Evolutionary conservation across 2,888 invertebrate genomes (phyloP), one percentile per base, ranked within the genome.

Genomic region (Pseudococcus longispinus): DNA sequence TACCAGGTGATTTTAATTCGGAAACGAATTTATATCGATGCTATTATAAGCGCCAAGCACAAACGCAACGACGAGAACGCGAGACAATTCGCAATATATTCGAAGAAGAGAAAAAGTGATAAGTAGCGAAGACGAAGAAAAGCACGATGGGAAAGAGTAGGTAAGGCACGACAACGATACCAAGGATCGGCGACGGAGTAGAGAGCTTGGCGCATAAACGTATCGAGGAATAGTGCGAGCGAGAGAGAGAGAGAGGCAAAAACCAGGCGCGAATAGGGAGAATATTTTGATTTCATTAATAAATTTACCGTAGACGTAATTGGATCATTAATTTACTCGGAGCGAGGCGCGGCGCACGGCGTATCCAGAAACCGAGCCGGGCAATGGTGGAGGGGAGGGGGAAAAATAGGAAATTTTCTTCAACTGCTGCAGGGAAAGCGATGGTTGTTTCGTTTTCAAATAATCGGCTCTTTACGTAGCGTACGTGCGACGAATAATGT

Each of bases 261-360:
- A 85, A 65, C 3, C 37, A 51, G 46, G 42, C 46, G 80, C 42
- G 46, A 86, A 46, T 74, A 80, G 77, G 77, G 86, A 86, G 77
- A 86, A 86, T 86, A 86, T 86, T 86, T 86, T 86, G 86, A 86
- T 86, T 86, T 86, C 80, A 86, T 86, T 86, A 86, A 80, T 80
- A 86, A 86, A 86, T 86, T 86, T 86, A 86, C 86, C 51, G 32
- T 46, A 29, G 80, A 86, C 80, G 86, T 86, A 86, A 86, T 86
- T 86, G 86, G 86, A 86, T 86, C 86, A 86, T 86, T 86, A 86
- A 86, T 86, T 86, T 86, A 44, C 29, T 74, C n/a, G 5, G 51
- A 23, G 70, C 18, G 51, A 46, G 51, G 29, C 15, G 74, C n/a
- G 55, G 29, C n/a, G 29, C 9, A 37, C 46, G 26, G 46, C 74